Conservation (phyloP, 1,140 invertebrate genomes). For the Pseudomyrmex dendroicus region DNA sequence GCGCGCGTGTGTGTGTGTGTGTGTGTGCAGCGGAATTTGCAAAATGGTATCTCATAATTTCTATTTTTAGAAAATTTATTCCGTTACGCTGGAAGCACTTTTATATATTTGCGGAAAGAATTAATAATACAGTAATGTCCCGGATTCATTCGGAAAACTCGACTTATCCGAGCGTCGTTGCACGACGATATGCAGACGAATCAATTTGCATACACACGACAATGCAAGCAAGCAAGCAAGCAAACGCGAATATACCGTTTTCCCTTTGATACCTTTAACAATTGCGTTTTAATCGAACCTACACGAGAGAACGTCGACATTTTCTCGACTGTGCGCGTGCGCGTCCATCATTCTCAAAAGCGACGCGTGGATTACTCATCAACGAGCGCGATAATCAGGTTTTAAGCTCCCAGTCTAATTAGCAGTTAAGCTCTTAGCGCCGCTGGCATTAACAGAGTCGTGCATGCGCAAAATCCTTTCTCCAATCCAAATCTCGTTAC, state of each 20-base stretch:
- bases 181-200: conserved; percentile 8
- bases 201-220: conserved; percentile 35
- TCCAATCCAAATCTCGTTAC: conserved; percentile 35
- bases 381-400: conserved; percentile 54
- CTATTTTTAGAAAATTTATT: conserved; percentile 13
- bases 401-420: conserved; percentile 50
- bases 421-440: conserved; percentile 28
- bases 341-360: conserved; percentile 36
- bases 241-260: background rate
- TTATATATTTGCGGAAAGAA: background rate
- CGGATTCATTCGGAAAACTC: background rate
- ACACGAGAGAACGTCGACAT: conserved; percentile 6
- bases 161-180: conserved; percentile 6
- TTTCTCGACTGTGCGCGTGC: conserved; percentile 30
- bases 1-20: too few species aligned
- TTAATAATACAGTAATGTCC: conserved; percentile 20
- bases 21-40: background rate
- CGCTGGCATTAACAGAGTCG: conserved; percentile 34
- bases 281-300: conserved; percentile 57
- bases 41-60: conserved; percentile 3
- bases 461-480: conserved; percentile 39
- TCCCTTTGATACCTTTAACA: conserved; percentile 51
- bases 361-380: conserved; percentile 49
- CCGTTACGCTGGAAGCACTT: background rate
- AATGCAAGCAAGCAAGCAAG: background rate